Conservation (phyloP, 64 coral and sea anemone species). For the Montipora efflorescens region DNA sequence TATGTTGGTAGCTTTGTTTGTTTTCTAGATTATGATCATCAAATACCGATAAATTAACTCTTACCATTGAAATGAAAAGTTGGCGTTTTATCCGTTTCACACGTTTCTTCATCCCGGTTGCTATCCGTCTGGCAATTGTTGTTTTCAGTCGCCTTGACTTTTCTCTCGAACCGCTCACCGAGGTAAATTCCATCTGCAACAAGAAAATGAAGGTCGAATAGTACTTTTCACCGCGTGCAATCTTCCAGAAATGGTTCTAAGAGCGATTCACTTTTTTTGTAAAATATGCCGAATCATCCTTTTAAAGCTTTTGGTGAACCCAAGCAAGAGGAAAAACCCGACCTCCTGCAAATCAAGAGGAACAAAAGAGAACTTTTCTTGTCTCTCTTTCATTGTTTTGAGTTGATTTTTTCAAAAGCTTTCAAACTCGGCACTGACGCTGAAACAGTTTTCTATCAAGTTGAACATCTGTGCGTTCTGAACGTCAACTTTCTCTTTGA, state of each 20-base stretch:
- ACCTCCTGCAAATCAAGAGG: no score
- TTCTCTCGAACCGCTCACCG: not conserved
- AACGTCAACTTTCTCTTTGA: no score
- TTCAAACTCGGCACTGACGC: no score
- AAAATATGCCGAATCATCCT: not conserved
- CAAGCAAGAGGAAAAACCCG: no score
- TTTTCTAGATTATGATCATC: no score
- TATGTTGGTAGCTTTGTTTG: no score
- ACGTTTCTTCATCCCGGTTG: not conserved
- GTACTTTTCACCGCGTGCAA: not conserved
- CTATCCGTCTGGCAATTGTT: not conserved
- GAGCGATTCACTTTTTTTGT: not conserved
- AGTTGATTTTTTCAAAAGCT: no score
- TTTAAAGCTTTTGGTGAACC: not conserved
- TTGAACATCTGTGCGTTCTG: no score
- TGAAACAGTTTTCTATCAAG: no score
- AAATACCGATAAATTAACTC: not conserved
- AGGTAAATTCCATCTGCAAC: not conserved
- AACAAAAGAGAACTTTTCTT: no score
- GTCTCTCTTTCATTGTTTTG: no score
- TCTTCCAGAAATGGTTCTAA: not conserved
- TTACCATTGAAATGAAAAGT: constrained; percentile 4
- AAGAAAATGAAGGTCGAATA: not conserved
- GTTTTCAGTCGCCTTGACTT: not conserved
- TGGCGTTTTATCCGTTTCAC: not conserved